These are phyloP conservation scores for Penaeus japonicus DNA, from an alignment of 1,140 invertebrate genomes.

Conservation along the genomic window DNA sequence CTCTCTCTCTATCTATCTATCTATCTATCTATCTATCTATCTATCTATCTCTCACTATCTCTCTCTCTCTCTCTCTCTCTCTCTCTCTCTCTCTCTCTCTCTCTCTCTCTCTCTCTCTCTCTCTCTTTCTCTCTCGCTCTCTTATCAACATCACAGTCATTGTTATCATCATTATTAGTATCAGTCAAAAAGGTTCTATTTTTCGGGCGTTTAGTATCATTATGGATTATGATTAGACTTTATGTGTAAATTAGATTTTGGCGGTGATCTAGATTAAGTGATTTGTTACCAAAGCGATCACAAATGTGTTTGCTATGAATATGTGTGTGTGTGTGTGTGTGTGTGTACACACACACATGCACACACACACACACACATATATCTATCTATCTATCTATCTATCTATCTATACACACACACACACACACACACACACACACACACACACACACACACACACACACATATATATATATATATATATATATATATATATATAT, in stretches of 20 bases:
- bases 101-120: constrained; percentile 13
- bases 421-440: neutral
- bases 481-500: neutral
- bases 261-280: too few species aligned
- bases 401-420: neutral
- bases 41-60: neutral
- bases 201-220: too few species aligned
- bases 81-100: neutral
- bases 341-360: neutral
- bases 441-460: neutral
- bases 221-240: too few species aligned
- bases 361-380: neutral
- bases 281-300: neutral
- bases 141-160: too few species aligned
- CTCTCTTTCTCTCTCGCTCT: constrained; percentile 9
- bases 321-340: neutral
- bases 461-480: neutral
- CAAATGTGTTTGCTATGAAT: neutral
- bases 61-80: neutral
- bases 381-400: neutral
- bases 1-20: too few species aligned
- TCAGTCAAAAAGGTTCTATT: too few species aligned
- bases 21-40: too few species aligned
- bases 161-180: too few species aligned
- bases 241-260: too few species aligned